Evolutionary conservation across 2,113 vertebrate species (phyloP), one percentile per base, ranked within the genome.

Genomic region (Callocephalon fimbriatum): DNA sequence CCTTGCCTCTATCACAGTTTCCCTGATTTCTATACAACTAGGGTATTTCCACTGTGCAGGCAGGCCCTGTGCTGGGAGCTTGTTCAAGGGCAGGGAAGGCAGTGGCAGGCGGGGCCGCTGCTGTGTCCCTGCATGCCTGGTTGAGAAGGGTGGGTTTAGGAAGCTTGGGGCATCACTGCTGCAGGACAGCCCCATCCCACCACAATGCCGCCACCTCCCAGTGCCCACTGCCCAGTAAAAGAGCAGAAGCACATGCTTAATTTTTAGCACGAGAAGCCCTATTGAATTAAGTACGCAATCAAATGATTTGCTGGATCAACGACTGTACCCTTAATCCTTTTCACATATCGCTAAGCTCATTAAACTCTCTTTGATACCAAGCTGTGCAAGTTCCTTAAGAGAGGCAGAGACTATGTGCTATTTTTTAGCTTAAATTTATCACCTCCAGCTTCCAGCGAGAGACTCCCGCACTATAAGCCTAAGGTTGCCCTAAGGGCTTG

Each of bases 281-380:
- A 93, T 97, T 96, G 95, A 97, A 93, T 90, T 96, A 92, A 96
- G 85, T 65, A 88, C 0, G 67, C 93, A 94, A 96, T 96, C 95
- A 96, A 97, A 92, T 80, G 95, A 96, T 96, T 96, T 95, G 95
- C 90, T 86, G 95, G 84, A 91, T 95, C 94, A 95, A 37, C 59
- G 31, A 80, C 91, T 93, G 59, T 92, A 94, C 51, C 90, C 92
- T 92, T 94, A 97, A 96, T 97, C 96, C 96, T 95, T 92, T 97
- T 95, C 96, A 95, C 88, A 96, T 97, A 91, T 88, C 27, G 4
- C 96, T 96, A 97, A 97, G 95, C 90, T 96, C 93, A 95, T 97
- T 97, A 95, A 96, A 96, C 47, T 96, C 85, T 77, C 93, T 94
- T 96, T 96, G 92, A 97, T 93, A 93, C 85, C 94, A 95, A 96